Base-by-base conservation (phyloP, 2,797 vertebrate species). In the Parambassis ranga region DNA sequence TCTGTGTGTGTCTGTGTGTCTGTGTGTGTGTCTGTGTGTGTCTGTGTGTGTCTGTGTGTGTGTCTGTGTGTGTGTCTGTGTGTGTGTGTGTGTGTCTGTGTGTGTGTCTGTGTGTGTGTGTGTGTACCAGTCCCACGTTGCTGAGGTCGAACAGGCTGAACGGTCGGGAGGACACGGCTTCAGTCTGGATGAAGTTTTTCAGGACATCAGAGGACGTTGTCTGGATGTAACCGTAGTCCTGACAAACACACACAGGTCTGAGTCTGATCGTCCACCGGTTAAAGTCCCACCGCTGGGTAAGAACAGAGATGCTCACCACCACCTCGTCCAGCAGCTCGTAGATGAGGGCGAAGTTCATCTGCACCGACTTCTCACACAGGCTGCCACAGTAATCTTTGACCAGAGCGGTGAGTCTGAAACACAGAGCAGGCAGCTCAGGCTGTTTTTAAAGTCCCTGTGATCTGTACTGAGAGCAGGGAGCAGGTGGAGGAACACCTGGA, bases 171-270 rank as follows among this genome's bases (percentile, higher is more conserved):
- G 90, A 89, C 5, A 94, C 92, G 0, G 94, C 94, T 43, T 97
- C 94, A 0, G 91, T 94, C 82, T 97, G 96, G 79, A 96, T 94
- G 78, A 96, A 94, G 77, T 96, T 97, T 77, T 94, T 94, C 72
- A 97, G 88, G 49, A 97, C 82, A 8, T 97, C 95, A 0, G 90
- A 94, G 15, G 94, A 93, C 0, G 93, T 95, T 0, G 93, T 95
- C 88, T 97, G 96, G 46, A 97, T 71, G 26, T 95, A 95, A 6
- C 96, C 96, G 1, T 92, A 94, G 75, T 97, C 95, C 95, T 97
- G 71, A 33, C 4, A 27, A 4, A 44, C 3, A 47, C 6, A 57
- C 1, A 50, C n/a, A n/a, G n/a, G n/a, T n/a, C n/a, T n/a, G n/a
- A n/a, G n/a, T n/a, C n/a, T n/a, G n/a, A n/a, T n/a, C n/a, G n/a